phyloP scores from a whole-genome alignment of 2,888 invertebrate genomes.

The Cerceris rybyensis region DNA sequence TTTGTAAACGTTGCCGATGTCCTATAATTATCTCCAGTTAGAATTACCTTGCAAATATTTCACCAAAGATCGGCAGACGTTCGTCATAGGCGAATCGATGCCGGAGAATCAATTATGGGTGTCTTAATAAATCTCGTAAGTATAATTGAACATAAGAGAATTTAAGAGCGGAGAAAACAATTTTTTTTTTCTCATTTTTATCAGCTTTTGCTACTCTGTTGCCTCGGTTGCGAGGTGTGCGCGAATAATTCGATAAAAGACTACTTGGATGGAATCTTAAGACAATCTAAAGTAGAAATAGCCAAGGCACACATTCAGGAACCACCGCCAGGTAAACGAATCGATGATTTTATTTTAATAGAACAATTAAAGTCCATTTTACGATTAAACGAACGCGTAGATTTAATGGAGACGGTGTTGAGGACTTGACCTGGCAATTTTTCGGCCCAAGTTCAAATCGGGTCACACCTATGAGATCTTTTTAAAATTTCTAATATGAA shows the following conservation, averaged over 20 bases:
- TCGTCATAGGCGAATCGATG: neutral
- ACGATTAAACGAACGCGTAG: neutral
- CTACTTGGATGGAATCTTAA: constrained; percentile 54
- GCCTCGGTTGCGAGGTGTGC: neutral
- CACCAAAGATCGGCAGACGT: neutral
- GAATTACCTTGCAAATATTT: neutral
- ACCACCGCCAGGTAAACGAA: constrained; percentile 41
- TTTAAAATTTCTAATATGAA: too few relatives aligned
- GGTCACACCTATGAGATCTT: too few relatives aligned
- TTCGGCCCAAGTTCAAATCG: too few relatives aligned
- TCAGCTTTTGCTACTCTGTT: constrained; percentile 14
- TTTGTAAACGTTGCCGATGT: neutral
- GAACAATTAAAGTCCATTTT: neutral
- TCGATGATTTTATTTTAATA: neutral
- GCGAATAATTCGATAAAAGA: constrained; percentile 20
- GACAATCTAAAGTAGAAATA: constrained; percentile 63
- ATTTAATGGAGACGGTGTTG: neutral
- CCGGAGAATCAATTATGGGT: constrained; percentile 17
- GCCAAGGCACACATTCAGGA: constrained; percentile 54
- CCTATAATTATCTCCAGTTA: neutral
- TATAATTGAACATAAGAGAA: neutral
- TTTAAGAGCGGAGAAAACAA: neutral
- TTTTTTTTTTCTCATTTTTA: neutral
- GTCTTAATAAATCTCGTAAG: constrained; percentile 33
- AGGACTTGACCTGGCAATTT: too few relatives aligned